Base-by-base conservation (phyloP, 2,113 vertebrate genomes). In the Hippocampus barbouri region DNA sequence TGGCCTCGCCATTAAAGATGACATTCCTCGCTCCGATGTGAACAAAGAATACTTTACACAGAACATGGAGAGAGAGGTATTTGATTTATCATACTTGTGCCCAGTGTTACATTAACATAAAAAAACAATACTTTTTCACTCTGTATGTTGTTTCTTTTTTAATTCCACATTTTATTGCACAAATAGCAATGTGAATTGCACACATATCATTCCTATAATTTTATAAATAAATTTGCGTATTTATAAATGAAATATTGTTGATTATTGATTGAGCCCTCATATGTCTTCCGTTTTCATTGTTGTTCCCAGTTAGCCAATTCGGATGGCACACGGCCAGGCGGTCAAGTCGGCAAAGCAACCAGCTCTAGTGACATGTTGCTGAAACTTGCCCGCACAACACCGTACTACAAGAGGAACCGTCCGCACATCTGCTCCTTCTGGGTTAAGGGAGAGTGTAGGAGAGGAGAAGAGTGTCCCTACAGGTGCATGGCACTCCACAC, bases 41-140 rank as follows among this genome's bases (percentile, higher is more conserved):
- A 99, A 99, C 82, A 99, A 98, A 84, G 97, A 99, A 7, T 99
- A 96, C 79, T 99, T 99, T 85, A 99, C 97, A 27, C 97, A 99
- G 87, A 99, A 99, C 82, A 97, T 98, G 96, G 97, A 99, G 73
- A 91, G 96, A 91, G 97, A 99, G 93, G 97, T 97, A 85, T 2
- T 25, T 30, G 11, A 75, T 5, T 65, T 64, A n/a, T 59, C n/a
- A 6, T 30, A 12, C 15, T 11, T 18, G 27, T 8, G 5, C 5
- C 23, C 4, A 59, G 12, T 23, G 23, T 57, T 25, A 12, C 3
- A 23, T 57, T 57, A 25, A 12, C 4, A 1, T 25, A 5, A 23
- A 5, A 14, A 5, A 5, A 49, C 15, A 16, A 21, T 11, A 21
- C 18, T 8, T 21, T 53, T 53, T 53, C 16, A 5, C 47, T 53